Evolutionary conservation across 2,797 vertebrate species (phyloP).

Genomic region (Gila robusta): DNA sequence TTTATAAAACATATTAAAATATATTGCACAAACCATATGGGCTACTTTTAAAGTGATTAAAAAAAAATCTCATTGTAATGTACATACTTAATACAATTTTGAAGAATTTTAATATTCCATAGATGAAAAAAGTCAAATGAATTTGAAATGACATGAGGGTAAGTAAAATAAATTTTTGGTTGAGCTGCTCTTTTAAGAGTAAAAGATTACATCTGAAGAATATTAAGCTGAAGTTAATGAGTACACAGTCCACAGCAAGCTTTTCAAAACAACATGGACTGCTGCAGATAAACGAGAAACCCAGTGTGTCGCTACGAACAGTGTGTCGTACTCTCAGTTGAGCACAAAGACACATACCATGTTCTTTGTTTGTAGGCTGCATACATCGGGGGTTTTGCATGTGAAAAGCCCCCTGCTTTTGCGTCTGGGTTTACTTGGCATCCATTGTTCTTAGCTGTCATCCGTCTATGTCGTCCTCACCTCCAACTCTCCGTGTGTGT

Average conservation of each 20-base stretch:
- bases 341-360: conserved; percentile 50
- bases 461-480: conserved; percentile 51
- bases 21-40: background rate
- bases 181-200: background rate
- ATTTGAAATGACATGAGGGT: background rate
- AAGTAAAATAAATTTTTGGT: background rate
- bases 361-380: conserved; percentile 56
- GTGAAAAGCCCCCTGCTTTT: conserved; percentile 54
- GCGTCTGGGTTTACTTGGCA: conserved; percentile 50
- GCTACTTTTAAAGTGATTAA: background rate
- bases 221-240: background rate
- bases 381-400: conserved; percentile 60
- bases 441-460: conserved; percentile 64
- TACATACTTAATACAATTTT: background rate
- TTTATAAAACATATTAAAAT: background rate
- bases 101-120: background rate
- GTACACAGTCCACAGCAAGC: background rate
- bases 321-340: conserved; percentile 24
- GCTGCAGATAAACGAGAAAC: background rate
- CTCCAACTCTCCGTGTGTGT: background rate
- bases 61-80: background rate
- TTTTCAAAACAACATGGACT: background rate
- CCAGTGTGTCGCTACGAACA: conserved; percentile 13
- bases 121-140: background rate
- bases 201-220: background rate